Conservation (phyloP, 2,113 vertebrate genomes). For the Dipodomys spectabilis region DNA sequence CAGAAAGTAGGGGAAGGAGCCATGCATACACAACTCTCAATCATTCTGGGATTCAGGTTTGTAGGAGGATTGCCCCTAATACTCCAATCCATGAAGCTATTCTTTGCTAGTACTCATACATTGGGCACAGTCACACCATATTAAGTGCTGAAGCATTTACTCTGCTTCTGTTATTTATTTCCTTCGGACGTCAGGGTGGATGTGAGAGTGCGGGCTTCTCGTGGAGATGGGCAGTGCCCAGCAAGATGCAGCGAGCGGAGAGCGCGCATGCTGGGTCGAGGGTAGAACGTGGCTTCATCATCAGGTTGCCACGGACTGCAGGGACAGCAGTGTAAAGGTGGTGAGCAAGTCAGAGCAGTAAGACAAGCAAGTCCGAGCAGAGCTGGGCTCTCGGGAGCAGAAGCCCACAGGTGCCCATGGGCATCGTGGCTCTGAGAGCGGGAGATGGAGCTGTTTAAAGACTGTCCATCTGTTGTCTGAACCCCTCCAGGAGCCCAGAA, state of each 20-base stretch:
- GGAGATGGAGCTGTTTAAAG: background rate
- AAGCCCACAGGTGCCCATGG: background rate
- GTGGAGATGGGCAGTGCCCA: background rate
- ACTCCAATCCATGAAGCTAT: background rate
- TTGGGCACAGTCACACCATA: background rate
- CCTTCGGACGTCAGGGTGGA: background rate
- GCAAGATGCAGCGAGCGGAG: background rate
- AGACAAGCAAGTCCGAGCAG: background rate
- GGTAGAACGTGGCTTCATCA: too few relatives aligned
- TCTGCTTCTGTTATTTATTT: background rate
- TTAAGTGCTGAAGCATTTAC: background rate
- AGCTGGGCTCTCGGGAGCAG: background rate
- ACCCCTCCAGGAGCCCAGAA: background rate
- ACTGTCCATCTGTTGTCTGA: background rate
- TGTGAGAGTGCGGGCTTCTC: background rate
- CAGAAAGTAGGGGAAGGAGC: too few relatives aligned
- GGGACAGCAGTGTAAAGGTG: too few relatives aligned
- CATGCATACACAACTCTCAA: background rate
- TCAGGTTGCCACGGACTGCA: background rate
- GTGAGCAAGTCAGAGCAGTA: fast-evolving
- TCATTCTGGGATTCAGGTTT: background rate
- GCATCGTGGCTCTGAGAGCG: background rate
- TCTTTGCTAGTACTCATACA: background rate
- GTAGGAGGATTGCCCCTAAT: background rate
- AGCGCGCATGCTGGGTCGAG: background rate